Conservation (phyloP, 2,888 invertebrate species). For the Podabrus alpinus region DNA sequence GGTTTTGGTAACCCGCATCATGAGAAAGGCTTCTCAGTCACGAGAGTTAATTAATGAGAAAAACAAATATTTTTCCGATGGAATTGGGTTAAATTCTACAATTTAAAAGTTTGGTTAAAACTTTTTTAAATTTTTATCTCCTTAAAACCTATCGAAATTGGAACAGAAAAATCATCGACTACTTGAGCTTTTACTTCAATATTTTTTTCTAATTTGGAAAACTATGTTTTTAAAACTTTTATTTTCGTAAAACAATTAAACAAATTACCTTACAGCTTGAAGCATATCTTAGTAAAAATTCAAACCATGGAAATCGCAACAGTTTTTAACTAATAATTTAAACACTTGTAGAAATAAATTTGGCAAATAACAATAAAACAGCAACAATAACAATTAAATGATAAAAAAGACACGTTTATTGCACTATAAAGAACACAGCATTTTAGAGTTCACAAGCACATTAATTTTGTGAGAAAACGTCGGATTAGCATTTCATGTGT, state of each 20-base stretch:
- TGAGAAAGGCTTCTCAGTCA: not conserved
- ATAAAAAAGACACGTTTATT: conserved; percentile 16
- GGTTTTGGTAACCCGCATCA: not conserved
- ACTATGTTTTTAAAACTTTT: too few species aligned
- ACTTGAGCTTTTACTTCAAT: too few species aligned
- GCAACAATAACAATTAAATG: conserved; percentile 7
- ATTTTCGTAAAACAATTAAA: not conserved
- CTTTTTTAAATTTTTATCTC: not conserved
- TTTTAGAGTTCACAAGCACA: conserved; percentile 20
- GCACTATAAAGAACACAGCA: conserved; percentile 25
- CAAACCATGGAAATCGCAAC: not conserved
- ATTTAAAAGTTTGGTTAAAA: not conserved
- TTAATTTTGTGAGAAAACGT: conserved; percentile 8
- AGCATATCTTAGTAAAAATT: conserved; percentile 8
- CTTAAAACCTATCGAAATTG: too few species aligned
- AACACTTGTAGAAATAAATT: not conserved
- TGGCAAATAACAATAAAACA: conserved; percentile 11
- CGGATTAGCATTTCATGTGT: conserved; percentile 11
- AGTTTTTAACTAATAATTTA: not conserved
- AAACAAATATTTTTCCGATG: not conserved
- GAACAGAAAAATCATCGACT: too few species aligned
- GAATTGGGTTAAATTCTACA: not conserved
- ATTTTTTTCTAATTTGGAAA: not conserved
- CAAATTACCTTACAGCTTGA: conserved; percentile 13
- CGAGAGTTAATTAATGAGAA: not conserved